Conservation (phyloP, 2,888 invertebrate species). For the Ischnus inquisitorius region DNA sequence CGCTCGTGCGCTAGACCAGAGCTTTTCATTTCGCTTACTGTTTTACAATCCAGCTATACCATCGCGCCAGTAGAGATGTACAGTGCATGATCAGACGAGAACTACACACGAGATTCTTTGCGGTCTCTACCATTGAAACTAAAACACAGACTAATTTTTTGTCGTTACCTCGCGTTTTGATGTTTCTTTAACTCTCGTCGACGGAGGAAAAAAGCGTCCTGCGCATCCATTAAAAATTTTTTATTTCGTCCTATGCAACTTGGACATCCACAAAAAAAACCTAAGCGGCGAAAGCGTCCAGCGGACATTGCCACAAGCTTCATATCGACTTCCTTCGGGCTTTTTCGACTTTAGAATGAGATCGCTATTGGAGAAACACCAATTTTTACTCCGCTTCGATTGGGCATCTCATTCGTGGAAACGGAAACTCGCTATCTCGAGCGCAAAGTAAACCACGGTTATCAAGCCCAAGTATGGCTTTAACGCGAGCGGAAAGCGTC, state of each 20-base stretch:
- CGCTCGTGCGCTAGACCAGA: background rate
- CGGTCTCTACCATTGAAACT: background rate
- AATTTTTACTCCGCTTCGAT: background rate
- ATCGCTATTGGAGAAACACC: no score
- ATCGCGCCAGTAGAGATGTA: background rate
- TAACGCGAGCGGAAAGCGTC: background rate
- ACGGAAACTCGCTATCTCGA: conserved; percentile 17
- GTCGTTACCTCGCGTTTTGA: conserved; percentile 1
- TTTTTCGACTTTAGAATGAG: no score
- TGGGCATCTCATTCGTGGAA: background rate
- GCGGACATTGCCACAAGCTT: no score
- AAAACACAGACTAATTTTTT: background rate
- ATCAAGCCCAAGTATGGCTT: conserved; percentile 26
- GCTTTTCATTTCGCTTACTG: background rate
- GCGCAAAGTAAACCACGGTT: conserved; percentile 29
- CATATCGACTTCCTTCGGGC: no score
- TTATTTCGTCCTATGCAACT: background rate
- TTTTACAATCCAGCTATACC: background rate
- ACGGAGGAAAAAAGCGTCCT: background rate
- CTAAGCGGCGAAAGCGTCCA: background rate
- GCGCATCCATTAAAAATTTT: background rate
- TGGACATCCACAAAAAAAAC: background rate
- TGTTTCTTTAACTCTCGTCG: background rate
- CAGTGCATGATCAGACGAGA: background rate
- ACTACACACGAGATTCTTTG: background rate